These are phyloP conservation scores for Drosophila barbarae DNA, from an alignment of 2,888 invertebrate genomes.

Conservation along the genomic window DNA sequence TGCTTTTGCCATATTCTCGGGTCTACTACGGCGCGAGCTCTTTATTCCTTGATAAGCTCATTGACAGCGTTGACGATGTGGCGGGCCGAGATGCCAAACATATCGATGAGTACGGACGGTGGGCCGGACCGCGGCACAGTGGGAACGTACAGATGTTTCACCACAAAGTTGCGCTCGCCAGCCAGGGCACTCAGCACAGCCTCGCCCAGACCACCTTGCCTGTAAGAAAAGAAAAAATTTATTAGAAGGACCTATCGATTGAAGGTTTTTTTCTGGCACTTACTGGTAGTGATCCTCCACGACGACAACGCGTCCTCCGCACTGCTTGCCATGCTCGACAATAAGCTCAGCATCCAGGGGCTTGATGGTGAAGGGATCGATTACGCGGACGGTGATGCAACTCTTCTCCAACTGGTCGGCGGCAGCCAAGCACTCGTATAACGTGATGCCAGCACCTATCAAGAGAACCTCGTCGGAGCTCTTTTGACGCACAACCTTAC, in stretches of 20 bases:
- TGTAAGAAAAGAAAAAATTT: conserved; percentile 30
- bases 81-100: conserved; percentile 92
- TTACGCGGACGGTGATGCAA: conserved; percentile 88
- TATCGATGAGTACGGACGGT: conserved; percentile 90
- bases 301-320: conserved; percentile 90
- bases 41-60: conserved; percentile 82
- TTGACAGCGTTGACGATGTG: conserved; percentile 87
- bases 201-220: conserved; percentile 94
- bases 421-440: conserved; percentile 93
- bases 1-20: neutral
- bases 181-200: conserved; percentile 92
- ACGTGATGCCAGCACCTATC: conserved; percentile 95
- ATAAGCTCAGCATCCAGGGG: conserved; percentile 92
- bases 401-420: conserved; percentile 86
- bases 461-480: conserved; percentile 89
- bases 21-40: neutral
- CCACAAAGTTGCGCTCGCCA: conserved; percentile 84
- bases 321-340: conserved; percentile 86
- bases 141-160: conserved; percentile 89
- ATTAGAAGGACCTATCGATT: neutral
- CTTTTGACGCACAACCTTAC: conserved; percentile 89
- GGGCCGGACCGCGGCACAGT: conserved; percentile 96
- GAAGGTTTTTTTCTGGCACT: conserved; percentile 79
- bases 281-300: conserved; percentile 99
- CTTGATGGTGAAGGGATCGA: conserved; percentile 98